Conservation (phyloP, 1,140 invertebrate genomes). For the Asobara japonica region DNA sequence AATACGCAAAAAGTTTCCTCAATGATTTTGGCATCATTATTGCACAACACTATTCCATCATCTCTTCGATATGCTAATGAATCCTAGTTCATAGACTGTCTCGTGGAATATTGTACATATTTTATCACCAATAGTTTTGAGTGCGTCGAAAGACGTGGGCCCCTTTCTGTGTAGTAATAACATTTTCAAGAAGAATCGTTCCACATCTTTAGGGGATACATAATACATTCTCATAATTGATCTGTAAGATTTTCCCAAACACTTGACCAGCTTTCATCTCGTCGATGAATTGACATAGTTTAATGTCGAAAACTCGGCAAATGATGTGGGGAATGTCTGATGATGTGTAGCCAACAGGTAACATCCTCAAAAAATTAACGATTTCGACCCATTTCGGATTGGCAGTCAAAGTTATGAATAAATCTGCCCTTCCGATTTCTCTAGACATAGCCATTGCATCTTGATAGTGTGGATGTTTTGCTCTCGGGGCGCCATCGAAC, state of each 20-base stretch:
- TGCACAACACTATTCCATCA: neutral
- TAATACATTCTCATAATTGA: neutral
- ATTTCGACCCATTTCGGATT: conserved; percentile 27
- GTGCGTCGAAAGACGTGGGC: neutral
- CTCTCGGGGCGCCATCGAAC: too few relatives aligned
- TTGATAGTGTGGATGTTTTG: too few relatives aligned
- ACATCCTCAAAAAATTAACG: conserved; percentile 6
- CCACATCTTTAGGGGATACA: neutral
- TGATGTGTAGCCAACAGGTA: neutral
- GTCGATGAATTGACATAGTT: neutral
- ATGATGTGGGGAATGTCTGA: neutral
- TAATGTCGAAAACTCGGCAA: neutral
- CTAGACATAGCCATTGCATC: too few relatives aligned
- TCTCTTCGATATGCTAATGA: neutral
- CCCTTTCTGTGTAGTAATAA: neutral
- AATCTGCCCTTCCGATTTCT: too few relatives aligned
- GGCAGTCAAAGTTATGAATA: too few relatives aligned
- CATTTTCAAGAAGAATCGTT: neutral
- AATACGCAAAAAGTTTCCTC: too few relatives aligned
- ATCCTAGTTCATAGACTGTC: neutral
- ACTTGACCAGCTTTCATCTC: neutral
- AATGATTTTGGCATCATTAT: neutral
- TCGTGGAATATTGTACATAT: neutral
- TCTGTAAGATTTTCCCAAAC: neutral
- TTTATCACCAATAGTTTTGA: neutral